These are phyloP conservation scores for Calonectris borealis DNA, from an alignment of 2,113 vertebrate species.

Conservation along the genomic window DNA sequence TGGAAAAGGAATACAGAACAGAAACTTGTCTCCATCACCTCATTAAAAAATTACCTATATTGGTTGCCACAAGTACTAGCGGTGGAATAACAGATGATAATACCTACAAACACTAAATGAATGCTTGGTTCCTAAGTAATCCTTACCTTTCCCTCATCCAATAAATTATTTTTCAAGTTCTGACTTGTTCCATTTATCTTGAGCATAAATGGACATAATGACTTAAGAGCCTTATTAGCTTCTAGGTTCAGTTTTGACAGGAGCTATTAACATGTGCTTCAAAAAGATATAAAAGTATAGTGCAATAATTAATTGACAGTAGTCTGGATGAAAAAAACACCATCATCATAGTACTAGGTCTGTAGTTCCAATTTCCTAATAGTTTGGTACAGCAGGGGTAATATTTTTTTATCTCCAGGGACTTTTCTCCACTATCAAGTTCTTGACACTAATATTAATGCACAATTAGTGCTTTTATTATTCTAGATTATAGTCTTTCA, in stretches of 20 bases:
- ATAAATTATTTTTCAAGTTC: background rate
- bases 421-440: background rate
- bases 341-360: background rate
- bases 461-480: background rate
- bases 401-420: background rate
- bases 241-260: background rate
- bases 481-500: background rate
- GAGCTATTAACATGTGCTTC: background rate
- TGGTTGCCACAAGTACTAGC: background rate
- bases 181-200: background rate
- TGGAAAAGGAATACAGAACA: background rate
- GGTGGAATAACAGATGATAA: background rate
- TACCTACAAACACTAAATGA: background rate
- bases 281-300: background rate
- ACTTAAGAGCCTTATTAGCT: fast-evolving
- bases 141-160: background rate
- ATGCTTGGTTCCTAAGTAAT: background rate
- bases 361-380: background rate
- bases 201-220: background rate
- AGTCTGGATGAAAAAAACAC: background rate
- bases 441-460: background rate
- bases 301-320: background rate
- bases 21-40: background rate
- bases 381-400: background rate
- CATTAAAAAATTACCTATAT: background rate